Base-by-base conservation (phyloP, 2,113 vertebrate genomes). In the Grus americana region DNA sequence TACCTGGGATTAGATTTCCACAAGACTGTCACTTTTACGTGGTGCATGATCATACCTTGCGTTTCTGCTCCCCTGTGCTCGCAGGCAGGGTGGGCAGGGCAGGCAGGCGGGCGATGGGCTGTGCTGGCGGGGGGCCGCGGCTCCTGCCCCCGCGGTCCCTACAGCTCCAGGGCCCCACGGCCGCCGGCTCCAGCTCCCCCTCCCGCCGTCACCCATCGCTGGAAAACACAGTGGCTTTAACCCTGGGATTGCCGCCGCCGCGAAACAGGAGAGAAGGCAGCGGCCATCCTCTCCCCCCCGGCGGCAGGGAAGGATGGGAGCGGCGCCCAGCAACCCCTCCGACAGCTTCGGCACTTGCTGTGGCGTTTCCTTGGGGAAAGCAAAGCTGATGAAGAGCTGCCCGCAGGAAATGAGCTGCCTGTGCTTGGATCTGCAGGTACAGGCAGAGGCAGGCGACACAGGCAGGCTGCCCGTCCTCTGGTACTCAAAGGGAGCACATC, bases 241-340 rank as follows among this genome's bases (percentile, higher is more conserved):
- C 4, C 1, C 40, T 0, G 2, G 29, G 36, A 67, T 3, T 42
- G 42, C 7, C 7, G 29, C 36, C 12, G 7, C 36, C 16, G 3
- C 7, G 11, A 24, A 59, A 63, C 5, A 10, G 34, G 22, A 62
- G 32, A 30, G 36, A 54, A 67, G 26, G 36, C 29, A 14, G 29
- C 5, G 27, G 46, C 20, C 16, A 0, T 34, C 23, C 32, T 71
- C 26, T 34, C 30, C 36, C 11, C 15, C 30, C 24, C 0, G 0
- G 27, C 83, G 79, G 17, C 29, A 11, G 15, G 36, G 23, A 79
- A 13, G 29, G 27, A 29, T 21, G 32, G 52, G 34, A 58, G 26
- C 34, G 24, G 42, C 5, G 12, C 12, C 20, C 9, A 84, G 3
- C 54, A 85, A 21, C 38, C 38, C 17, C 38, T 68, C 63, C 14